Base-by-base conservation (phyloP, 2,888 invertebrate genomes). In the Agrilus biguttatus region DNA sequence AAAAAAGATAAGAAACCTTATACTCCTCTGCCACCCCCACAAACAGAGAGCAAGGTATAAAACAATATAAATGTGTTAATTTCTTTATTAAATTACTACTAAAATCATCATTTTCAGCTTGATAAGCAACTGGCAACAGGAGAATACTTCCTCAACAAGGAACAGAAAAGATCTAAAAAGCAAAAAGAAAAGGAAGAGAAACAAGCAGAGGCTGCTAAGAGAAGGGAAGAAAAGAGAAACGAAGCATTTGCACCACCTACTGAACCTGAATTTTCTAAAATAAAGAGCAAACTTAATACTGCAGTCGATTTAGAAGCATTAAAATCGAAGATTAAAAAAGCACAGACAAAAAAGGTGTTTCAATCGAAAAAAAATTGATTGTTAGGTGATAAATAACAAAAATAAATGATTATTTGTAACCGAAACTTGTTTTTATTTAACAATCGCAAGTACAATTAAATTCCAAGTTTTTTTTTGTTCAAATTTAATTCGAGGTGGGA, bases 11-110 rank as follows among this genome's bases (percentile, higher is more conserved):
- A 96, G 73, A 89, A 89, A 62, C 80, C 82, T 8, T 98, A 97
- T 62, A 97, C 96, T 47, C 97, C 97, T 17, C 98, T 97, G 77
- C 97, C 98, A 44, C 97, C 97, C 3, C 76, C 89, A 4, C 95
- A 88, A 61, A 75, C 77, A 12, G 89, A 92, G 60, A 91, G 93
- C 66, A 97, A 97, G 68, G 73, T 78, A 55, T 13, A 13, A 23
- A 33, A 21, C 23, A 19, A 14, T 2, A 28, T 2, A 10, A 8
- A 10, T 10, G 2, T 28, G 8, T 28, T 28, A 2, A 10, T 28
- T 23, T 23, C 23, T 10, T 10, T 2, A 28, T 8, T 17, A n/a
- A 10, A 28, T 8, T 17, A n/a, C 3, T 36, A 10, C 10, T 8
- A 14, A 38, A 28, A 28, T 28, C 1, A 28, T 28, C 10, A 10